These are phyloP conservation scores for Anseranas semipalmata DNA, from an alignment of 2,113 vertebrate genomes.

Conservation along the genomic window DNA sequence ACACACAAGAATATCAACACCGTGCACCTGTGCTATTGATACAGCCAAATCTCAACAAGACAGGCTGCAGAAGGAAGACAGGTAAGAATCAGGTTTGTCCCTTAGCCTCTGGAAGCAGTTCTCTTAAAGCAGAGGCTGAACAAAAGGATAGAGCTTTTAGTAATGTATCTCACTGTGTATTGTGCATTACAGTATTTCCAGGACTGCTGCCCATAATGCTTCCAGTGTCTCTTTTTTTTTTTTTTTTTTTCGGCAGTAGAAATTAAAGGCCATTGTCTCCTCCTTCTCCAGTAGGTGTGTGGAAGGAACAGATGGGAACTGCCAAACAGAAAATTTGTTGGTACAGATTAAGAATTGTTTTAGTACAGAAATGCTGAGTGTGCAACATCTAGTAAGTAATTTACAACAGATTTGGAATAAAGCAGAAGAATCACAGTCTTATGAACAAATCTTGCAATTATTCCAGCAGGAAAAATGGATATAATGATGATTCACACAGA, in stretches of 20 bases:
- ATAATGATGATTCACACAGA: constrained; percentile 58
- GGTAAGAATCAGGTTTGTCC: not conserved
- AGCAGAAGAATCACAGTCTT: constrained; percentile 37
- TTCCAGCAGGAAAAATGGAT: constrained; percentile 57
- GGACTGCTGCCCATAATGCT: not conserved
- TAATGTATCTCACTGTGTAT: not conserved
- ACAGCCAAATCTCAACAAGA: not conserved
- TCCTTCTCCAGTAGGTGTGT: not conserved
- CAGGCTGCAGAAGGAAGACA: not conserved
- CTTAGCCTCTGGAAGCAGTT: not conserved
- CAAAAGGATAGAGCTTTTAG: not conserved
- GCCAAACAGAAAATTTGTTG: not conserved
- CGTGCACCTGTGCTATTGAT: not conserved
- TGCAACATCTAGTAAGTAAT: not conserved
- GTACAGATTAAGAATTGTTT: not conserved
- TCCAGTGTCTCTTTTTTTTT: not conserved
- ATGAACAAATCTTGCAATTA: constrained; percentile 40
- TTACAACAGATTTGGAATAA: constrained; percentile 9
- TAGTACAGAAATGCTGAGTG: not conserved
- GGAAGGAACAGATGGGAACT: not conserved
- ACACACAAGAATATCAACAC: not conserved
- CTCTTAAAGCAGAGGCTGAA: not conserved
- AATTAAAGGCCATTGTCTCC: not conserved
- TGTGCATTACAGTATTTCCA: not conserved
- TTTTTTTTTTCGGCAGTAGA: not conserved